Base-by-base conservation (phyloP, 2,113 vertebrate species). In the Miniopterus natalensis region DNA sequence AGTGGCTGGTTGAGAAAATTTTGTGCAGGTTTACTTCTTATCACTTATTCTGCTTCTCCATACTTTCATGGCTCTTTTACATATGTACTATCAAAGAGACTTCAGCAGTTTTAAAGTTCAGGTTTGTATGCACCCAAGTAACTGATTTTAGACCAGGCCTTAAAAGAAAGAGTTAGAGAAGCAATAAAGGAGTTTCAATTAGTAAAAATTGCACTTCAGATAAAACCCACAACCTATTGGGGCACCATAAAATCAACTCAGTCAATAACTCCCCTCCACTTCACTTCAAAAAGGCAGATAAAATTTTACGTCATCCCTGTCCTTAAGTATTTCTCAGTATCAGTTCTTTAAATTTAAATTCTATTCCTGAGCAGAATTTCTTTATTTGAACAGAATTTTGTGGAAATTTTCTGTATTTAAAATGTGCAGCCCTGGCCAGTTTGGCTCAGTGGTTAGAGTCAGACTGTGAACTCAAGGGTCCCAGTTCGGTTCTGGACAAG, bases 131-230 rank as follows among this genome's bases (percentile, higher is more conserved):
- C 85, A 92, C 40, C 68, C 61, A 92, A 81, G 45, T 59, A 81
- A 80, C 15, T 75, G 73, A 89, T 80, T 85, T 68, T n/a, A 96
- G 18, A 92, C 51, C 40, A 89, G 29, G 65, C 49, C 88, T 85
- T 92, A 80, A 86, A 79, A 81, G 29, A 92, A 75, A 81, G 20
- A 73, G 49, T 81, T 15, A 94, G 57, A 85, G 20, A 88, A 95
- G 45, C 55, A 90, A 92, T 92, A 90, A 92, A 95, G 65, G 79
- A 86, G n/a, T 92, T 87, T 86, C 18, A 78, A 83, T 93, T 78
- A 86, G 36, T 92, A 93, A 96, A 97, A 87, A 40, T 25, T 73
- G 7, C 36, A 79, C 51, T 90, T 88, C 31, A 25, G 61, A 79
- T 88, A 93, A 90, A 90, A 93, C 86, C 47, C 55, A 88, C 65